A percentile compares a stretch with the other conserved stretches of the same genome.
Evolutionary conservation across 2,113 vertebrate genomes (phyloP).

Genomic region (Struthio camelus): DNA sequence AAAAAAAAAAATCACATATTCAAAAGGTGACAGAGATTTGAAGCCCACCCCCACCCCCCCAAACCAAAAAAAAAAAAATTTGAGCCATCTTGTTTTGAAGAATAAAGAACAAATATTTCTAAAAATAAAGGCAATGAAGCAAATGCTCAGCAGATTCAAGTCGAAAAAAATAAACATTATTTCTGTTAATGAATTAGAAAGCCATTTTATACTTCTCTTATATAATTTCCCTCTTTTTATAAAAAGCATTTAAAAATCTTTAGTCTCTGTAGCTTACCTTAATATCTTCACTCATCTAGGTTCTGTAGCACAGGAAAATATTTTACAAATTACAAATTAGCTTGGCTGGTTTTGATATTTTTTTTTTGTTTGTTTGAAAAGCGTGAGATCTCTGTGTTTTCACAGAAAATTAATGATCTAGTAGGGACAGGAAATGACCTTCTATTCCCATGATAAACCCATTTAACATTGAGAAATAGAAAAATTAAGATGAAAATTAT

Average conservation of each 20-base stretch:
- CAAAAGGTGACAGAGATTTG: background rate
- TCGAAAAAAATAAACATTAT: background rate
- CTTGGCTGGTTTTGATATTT: background rate
- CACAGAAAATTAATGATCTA: conserved; percentile 3
- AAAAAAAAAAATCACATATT: background rate
- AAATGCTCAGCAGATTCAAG: background rate
- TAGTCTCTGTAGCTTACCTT: background rate
- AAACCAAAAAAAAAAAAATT: background rate
- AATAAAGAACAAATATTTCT: background rate
- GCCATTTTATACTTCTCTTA: background rate
- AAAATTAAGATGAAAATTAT: conserved; percentile 49
- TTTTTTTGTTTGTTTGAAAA: background rate
- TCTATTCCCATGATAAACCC: background rate
- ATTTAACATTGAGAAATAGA: conserved; percentile 29
- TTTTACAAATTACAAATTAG: background rate
- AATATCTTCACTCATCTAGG: background rate
- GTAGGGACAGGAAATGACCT: background rate
- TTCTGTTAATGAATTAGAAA: conserved; percentile 25
- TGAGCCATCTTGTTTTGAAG: background rate
- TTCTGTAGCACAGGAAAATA: background rate
- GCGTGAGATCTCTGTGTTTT: background rate
- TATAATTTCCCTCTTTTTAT: background rate
- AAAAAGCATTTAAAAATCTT: background rate
- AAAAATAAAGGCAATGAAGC: conserved; percentile 29
- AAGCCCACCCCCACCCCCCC: too few species aligned